A percentile compares a stretch with the other conserved stretches of the same genome.
phyloP scores from a whole-genome alignment of 2,888 invertebrate species.

The Gymnocheta viridis region DNA sequence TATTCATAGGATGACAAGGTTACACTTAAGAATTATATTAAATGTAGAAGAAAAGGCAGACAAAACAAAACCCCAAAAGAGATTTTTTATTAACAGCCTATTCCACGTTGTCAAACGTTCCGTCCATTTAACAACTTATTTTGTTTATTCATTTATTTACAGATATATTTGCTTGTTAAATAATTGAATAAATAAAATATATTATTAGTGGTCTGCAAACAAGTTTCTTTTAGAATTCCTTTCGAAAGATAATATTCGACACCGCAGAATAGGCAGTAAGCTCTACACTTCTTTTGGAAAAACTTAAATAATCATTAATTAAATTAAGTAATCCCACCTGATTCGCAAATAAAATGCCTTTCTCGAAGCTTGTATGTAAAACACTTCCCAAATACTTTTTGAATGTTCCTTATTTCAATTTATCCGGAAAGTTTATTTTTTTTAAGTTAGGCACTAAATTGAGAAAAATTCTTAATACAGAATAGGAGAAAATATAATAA shows the following conservation, averaged over 20 bases:
- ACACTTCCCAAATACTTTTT: not conserved
- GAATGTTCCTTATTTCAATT: not conserved
- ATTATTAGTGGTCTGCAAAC: no score
- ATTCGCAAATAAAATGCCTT: not conserved
- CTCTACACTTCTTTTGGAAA: not conserved
- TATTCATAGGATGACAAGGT: constrained; percentile 28
- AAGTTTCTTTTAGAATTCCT: no score
- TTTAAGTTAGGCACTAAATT: not conserved
- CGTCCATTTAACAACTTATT: no score
- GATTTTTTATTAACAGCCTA: no score
- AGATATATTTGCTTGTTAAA: no score
- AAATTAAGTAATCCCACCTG: not conserved
- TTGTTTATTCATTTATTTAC: no score
- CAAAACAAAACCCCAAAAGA: not conserved
- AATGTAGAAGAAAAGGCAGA: not conserved
- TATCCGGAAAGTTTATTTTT: not conserved
- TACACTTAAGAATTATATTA: constrained; percentile 20
- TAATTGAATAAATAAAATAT: no score
- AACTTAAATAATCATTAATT: not conserved
- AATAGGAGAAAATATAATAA: no score
- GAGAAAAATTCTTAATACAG: no score
- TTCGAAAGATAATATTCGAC: no score
- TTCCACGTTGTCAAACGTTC: no score
- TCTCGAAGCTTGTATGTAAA: not conserved
- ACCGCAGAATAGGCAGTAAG: no score